These are phyloP conservation scores for Drosophila littoralis DNA, from an alignment of 1,140 invertebrate species.

Conservation along the genomic window DNA sequence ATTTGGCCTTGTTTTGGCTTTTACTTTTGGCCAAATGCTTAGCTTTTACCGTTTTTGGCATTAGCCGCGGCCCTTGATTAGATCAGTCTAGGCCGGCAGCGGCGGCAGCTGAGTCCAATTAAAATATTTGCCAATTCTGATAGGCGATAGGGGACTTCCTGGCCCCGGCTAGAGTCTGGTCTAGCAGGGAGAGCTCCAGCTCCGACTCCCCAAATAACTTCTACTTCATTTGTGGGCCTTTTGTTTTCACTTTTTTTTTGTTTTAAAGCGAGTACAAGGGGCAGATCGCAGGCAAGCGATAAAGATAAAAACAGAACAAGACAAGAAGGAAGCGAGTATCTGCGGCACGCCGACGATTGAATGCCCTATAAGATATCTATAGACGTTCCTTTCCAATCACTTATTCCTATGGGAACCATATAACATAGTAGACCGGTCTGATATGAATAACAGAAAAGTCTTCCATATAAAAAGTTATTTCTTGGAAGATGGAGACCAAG, in stretches of 20 bases:
- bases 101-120: conserved; percentile 51
- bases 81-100: conserved; percentile 8
- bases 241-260: conserved; percentile 63
- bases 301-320: conserved; percentile 22
- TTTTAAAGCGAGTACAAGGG: conserved; percentile 19
- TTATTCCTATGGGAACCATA: too few species aligned
- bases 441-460: too few species aligned
- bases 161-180: not conserved
- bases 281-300: conserved; percentile 62
- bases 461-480: too few species aligned
- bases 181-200: conserved; percentile 18
- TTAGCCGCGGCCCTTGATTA: not conserved
- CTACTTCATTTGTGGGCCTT: conserved; percentile 46
- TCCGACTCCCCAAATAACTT: not conserved
- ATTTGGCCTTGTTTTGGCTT: conserved; percentile 22
- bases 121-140: conserved; percentile 77
- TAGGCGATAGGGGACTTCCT: conserved; percentile 71
- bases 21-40: conserved; percentile 6
- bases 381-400: too few species aligned
- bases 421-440: too few species aligned
- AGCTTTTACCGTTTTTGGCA: not conserved
- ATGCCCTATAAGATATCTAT: too few species aligned
- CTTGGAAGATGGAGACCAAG: too few species aligned
- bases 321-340: not conserved
- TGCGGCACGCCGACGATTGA: too few species aligned